Conservation (phyloP, 2,797 vertebrate genomes). For the Knipowitschia caucasica region DNA sequence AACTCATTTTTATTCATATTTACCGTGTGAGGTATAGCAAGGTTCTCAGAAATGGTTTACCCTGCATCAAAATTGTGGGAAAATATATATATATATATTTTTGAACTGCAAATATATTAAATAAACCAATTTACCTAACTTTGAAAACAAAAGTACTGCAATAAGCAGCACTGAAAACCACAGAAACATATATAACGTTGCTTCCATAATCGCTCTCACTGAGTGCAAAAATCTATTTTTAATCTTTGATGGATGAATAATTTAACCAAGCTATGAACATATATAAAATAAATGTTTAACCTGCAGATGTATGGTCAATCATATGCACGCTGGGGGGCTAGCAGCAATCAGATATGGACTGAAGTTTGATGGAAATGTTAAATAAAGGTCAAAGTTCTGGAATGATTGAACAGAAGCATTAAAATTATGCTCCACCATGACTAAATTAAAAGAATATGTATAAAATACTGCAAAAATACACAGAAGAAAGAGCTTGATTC, state of each 20-base stretch:
- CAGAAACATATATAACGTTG: slow-evolving; percentile 21
- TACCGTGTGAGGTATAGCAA: not conserved
- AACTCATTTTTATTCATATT: not conserved
- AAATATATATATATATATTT: too few relatives aligned
- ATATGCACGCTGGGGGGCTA: slow-evolving; percentile 21
- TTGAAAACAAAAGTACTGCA: slow-evolving; percentile 14
- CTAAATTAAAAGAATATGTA: too few relatives aligned
- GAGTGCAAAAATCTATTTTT: slow-evolving; percentile 50
- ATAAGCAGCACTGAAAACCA: slow-evolving; percentile 26
- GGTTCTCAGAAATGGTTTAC: not conserved
- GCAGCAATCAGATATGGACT: slow-evolving; percentile 14
- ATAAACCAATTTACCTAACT: slow-evolving; percentile 2
- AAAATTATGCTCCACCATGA: too few relatives aligned
- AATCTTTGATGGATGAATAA: slow-evolving; percentile 64
- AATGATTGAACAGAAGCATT: too few relatives aligned
- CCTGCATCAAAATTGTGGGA: too few relatives aligned
- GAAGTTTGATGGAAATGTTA: slow-evolving; percentile 38
- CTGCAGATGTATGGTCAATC: slow-evolving; percentile 42
- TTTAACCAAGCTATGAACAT: slow-evolving; percentile 48
- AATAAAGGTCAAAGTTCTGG: slow-evolving; percentile 51
- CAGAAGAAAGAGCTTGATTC: too few relatives aligned
- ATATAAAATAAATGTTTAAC: slow-evolving; percentile 58
- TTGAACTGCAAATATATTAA: too few relatives aligned
- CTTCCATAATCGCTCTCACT: slow-evolving; percentile 28
- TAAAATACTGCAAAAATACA: too few relatives aligned